Evolutionary conservation across 2,888 invertebrate species (phyloP).

Genomic region (Drosophila acutilabella): DNA sequence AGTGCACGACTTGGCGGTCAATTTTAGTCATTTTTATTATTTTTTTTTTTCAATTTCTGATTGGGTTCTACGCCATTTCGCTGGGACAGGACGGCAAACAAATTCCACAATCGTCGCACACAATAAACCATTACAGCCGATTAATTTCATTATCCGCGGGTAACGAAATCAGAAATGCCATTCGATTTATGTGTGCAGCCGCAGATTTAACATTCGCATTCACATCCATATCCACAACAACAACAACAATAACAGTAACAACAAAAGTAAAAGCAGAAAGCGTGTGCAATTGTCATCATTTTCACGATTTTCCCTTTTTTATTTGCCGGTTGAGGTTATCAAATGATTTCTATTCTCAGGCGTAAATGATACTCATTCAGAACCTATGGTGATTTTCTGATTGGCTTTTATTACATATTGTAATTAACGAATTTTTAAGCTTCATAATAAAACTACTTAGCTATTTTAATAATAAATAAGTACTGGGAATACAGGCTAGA

Average conservation of each 20-base stretch:
- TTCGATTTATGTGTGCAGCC: constrained; percentile 73
- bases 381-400: constrained; percentile 52
- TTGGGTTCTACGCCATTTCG: constrained; percentile 36
- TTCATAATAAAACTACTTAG: no score
- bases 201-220: constrained; percentile 37
- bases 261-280: constrained; percentile 38
- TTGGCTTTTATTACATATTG: constrained; percentile 5
- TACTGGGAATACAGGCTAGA: no score
- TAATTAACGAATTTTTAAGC: not conserved
- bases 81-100: constrained; percentile 57
- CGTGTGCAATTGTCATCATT: constrained; percentile 65
- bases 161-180: constrained; percentile 72
- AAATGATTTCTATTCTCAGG: constrained; percentile 42
- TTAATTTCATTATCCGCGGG: constrained; percentile 77
- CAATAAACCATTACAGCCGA: constrained; percentile 81
- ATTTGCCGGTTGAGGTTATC: constrained; percentile 25
- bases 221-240: not conserved
- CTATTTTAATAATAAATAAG: no score
- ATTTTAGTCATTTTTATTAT: constrained; percentile 23
- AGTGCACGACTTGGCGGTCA: constrained; percentile 50
- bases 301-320: constrained; percentile 24
- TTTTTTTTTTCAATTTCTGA: constrained; percentile 19
- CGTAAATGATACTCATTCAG: constrained; percentile 50
- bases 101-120: constrained; percentile 72
- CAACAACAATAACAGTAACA: constrained; percentile 1